phyloP scores from a whole-genome alignment of 2,888 invertebrate genomes.

The Andrena trimmerana region DNA sequence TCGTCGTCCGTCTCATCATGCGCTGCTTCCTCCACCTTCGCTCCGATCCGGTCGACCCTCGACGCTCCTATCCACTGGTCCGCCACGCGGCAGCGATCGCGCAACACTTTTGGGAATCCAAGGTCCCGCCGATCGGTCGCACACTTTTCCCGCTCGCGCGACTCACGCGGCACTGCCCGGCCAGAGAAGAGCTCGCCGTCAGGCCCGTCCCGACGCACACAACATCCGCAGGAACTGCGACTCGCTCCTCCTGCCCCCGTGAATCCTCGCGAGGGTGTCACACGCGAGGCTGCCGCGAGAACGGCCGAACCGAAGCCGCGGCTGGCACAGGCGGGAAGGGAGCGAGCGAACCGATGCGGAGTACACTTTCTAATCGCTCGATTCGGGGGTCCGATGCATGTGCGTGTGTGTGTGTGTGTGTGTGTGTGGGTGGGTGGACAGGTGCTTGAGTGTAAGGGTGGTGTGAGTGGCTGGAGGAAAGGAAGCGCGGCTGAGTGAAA shows the following conservation, averaged over 20 bases:
- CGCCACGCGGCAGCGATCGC: background rate
- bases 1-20: conserved; percentile 67
- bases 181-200: background rate
- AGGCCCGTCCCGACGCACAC: background rate
- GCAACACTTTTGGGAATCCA: background rate
- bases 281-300: conserved; percentile 18
- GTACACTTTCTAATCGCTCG: background rate
- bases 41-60: conserved; percentile 18
- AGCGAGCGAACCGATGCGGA: background rate
- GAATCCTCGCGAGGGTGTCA: conserved; percentile 14
- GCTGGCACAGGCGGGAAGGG: background rate
- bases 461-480: conserved; percentile 1
- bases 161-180: too few species aligned
- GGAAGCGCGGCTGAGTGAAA: conserved; percentile 14
- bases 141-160: background rate
- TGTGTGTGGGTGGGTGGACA: background rate
- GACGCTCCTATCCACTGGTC: conserved; percentile 31
- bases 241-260: background rate
- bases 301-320: background rate
- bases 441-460: background rate
- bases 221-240: background rate
- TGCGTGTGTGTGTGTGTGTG: background rate
- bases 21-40: conserved; percentile 56
- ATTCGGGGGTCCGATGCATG: background rate
- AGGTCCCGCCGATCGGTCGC: background rate